A percentile compares a stretch with the other conserved stretches of the same genome.
Evolutionary conservation across 2,113 vertebrate species (phyloP).

Genomic region (Xyrauchen texanus): DNA sequence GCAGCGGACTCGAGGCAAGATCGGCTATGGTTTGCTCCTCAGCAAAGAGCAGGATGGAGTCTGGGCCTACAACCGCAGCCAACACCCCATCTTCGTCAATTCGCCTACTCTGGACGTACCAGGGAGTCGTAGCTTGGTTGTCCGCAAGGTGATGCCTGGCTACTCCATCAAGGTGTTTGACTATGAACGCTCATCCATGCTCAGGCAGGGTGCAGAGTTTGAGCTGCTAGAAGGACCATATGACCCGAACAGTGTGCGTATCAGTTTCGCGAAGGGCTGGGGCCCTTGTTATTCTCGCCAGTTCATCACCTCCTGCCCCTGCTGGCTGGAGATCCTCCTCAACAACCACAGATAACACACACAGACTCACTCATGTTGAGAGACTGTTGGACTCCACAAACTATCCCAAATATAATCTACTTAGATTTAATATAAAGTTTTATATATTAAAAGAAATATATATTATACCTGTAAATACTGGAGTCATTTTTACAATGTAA

Average conservation of each 20-base stretch:
- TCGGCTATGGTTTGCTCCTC: constrained; percentile 94
- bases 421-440: constrained; percentile 99
- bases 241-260: constrained; percentile 94
- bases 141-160: constrained; percentile 94
- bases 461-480: constrained; percentile 99
- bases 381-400: constrained; percentile 64
- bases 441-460: constrained; percentile 99
- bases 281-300: constrained; percentile 96
- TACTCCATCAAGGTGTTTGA: constrained; percentile 98
- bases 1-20: constrained; percentile 92
- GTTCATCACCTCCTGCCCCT: constrained; percentile 97
- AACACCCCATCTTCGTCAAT: constrained; percentile 98
- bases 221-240: constrained; percentile 88
- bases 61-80: constrained; percentile 97
- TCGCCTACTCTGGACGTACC: constrained; percentile 94
- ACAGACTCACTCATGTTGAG: constrained; percentile 53
- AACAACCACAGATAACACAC: constrained; percentile 87
- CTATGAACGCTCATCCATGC: constrained; percentile 86
- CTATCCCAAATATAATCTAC: constrained; percentile 97
- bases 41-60: constrained; percentile 95
- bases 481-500: constrained; percentile 99
- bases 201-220: constrained; percentile 80
- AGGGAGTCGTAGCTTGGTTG: constrained; percentile 84
- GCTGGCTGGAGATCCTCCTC: constrained; percentile 96
- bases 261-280: constrained; percentile 98